Evolutionary conservation across 2,113 vertebrate genomes (phyloP), one percentile per base, ranked within the genome.

Genomic region (Sceloporus undulatus): DNA sequence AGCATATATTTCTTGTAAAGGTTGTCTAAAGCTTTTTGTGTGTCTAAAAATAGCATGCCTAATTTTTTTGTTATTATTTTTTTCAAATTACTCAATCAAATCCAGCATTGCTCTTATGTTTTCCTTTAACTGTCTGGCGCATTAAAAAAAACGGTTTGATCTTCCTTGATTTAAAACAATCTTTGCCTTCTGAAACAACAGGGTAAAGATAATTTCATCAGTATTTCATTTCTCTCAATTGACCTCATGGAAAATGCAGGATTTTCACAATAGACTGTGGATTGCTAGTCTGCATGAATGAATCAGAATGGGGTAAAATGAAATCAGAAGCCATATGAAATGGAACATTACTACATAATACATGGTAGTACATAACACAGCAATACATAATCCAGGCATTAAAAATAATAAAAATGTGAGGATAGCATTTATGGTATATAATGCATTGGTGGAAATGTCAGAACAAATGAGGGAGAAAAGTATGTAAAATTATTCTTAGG

Each of bases 401-500:
- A 66, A 8, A 25, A 87, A 88, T 1, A 89, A 13, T 82, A 1
- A 52, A 89, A 92, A 80, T 38, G 68, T 0, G 23, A 1, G 0
- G 56, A 23, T 5, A 91, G 85, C 27, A 62, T 40, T 54, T 38
- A 2, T 56, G 18, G n/a, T 14, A 79, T 0, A 75, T 66, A 86
- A 23, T 42, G 85, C 4, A 87, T 68, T 85, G 27, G 40, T 90
- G 1, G 11, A 87, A 0, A 0, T 0, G 78, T 4, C 42, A 34
- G 4, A 34, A n/a, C 21, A 52, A 54, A 59, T 78, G 29, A 90
- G 91, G 52, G 86, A 88, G 85, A 91, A 86, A 85, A 90, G 6
- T 9, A 89, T 40, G 65, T 83, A 8, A 40, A 59, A 52, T 27
- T 79, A 13, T 82, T 65, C 16, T 42, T 84, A 74, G 7, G 48